Conservation (phyloP, 1,140 invertebrate genomes). For the Polypedilum pembai region DNA sequence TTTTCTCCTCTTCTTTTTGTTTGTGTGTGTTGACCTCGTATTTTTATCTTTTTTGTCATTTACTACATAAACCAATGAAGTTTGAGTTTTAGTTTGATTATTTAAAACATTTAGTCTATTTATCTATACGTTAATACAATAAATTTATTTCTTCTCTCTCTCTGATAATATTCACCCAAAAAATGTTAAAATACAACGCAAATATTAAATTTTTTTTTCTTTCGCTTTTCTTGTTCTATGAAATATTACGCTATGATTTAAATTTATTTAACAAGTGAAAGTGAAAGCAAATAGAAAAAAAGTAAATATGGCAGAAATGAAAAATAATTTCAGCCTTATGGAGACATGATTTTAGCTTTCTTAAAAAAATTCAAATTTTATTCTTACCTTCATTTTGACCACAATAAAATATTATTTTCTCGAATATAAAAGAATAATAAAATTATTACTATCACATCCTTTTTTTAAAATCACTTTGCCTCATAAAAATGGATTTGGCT, state of each 20-base stretch:
- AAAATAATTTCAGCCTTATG: too few relatives aligned
- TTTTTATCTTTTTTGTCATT: background rate
- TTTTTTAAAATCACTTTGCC: background rate
- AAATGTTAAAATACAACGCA: background rate
- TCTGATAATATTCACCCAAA: background rate
- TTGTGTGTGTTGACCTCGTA: background rate
- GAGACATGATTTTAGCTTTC: too few relatives aligned
- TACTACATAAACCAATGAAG: background rate
- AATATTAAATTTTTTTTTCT: background rate
- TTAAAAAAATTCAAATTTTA: too few relatives aligned
- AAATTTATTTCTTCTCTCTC: background rate
- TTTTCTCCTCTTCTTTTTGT: too few relatives aligned
- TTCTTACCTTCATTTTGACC: too few relatives aligned
- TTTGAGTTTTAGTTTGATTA: background rate
- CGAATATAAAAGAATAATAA: too few relatives aligned
- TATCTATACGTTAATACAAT: background rate
- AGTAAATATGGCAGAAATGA: background rate
- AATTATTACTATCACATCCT: background rate
- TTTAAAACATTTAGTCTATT: too few relatives aligned
- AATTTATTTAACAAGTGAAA: background rate
- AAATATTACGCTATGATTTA: background rate
- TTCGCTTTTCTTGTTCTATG: too few relatives aligned
- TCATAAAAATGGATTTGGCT: slow-evolving; percentile 1
- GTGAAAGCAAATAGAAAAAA: background rate
- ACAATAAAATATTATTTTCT: too few relatives aligned